phyloP scores from a whole-genome alignment of 2,888 invertebrate genomes.

The Cabera pusaria region DNA sequence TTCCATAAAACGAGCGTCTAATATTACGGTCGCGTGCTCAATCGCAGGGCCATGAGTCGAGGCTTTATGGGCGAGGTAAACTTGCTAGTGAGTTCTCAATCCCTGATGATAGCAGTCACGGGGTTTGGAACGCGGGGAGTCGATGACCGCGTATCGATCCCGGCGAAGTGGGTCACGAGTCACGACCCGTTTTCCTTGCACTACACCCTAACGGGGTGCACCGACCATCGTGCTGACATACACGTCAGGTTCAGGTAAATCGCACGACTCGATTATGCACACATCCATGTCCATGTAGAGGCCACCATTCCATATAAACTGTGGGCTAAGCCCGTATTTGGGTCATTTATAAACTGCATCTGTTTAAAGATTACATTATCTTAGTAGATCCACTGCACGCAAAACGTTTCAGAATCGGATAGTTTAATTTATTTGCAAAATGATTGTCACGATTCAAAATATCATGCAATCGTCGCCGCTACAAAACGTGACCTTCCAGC shows the following conservation, averaged over 20 bases:
- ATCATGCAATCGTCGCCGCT: slow-evolving; percentile 25
- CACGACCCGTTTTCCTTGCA: slow-evolving; percentile 78
- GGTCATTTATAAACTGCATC: too few species aligned
- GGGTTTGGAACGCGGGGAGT: slow-evolving; percentile 62
- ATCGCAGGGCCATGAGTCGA: slow-evolving; percentile 1
- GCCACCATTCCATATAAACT: too few species aligned
- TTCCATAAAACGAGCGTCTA: slow-evolving; percentile 28
- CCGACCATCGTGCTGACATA: slow-evolving; percentile 40
- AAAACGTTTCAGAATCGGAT: slow-evolving; percentile 2
- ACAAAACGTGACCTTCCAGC: slow-evolving; percentile 48
- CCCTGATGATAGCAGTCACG: slow-evolving; percentile 41
- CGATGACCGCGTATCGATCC: slow-evolving; percentile 83
- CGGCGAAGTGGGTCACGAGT: slow-evolving; percentile 76
- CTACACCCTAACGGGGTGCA: slow-evolving; percentile 59
- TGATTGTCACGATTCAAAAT: slow-evolving; percentile 18
- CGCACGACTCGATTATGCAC: too few species aligned
- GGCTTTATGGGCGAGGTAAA: slow-evolving; percentile 1
- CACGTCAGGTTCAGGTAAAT: slow-evolving; percentile 21
- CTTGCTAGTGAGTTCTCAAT: slow-evolving; percentile 15
- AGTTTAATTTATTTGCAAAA: slow-evolving; percentile 20
- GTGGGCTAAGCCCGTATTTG: too few species aligned
- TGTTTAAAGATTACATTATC: too few species aligned
- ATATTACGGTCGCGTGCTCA: slow-evolving; percentile 26
- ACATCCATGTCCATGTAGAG: too few species aligned
- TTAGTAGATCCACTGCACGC: too few species aligned